These are phyloP conservation scores for Bombyx huttoni DNA, from an alignment of 2,888 invertebrate species.

Conservation along the genomic window DNA sequence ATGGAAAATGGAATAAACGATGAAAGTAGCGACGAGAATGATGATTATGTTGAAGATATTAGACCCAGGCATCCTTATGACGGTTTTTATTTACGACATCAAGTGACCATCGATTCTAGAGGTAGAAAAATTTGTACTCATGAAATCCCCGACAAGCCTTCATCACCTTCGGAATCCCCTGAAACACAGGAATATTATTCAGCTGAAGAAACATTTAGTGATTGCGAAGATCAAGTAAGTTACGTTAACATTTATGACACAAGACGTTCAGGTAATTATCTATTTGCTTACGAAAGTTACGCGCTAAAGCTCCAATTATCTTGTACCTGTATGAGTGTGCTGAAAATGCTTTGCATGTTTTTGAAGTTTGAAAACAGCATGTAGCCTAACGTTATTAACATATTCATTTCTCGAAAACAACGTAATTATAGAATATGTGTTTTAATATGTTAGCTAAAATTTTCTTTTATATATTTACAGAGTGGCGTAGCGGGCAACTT, in stretches of 20 bases:
- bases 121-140: slow-evolving; percentile 59
- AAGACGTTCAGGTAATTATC: not conserved
- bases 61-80: slow-evolving; percentile 65
- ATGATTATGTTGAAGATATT: slow-evolving; percentile 40
- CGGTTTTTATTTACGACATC: slow-evolving; percentile 59
- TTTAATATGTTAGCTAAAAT: not conserved
- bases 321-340: not conserved
- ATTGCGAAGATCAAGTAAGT: slow-evolving; percentile 47
- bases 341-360: slow-evolving; percentile 32
- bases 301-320: not conserved
- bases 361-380: slow-evolving; percentile 23
- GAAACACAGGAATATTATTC: slow-evolving; percentile 21
- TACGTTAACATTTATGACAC: slow-evolving; percentile 2
- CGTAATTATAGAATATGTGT: not conserved
- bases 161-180: slow-evolving; percentile 34
- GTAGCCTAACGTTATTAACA: slow-evolving; percentile 16
- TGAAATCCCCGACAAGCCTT: slow-evolving; percentile 48
- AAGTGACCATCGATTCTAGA: slow-evolving; percentile 41
- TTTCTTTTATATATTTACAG: slow-evolving; percentile 61
- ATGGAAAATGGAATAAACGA: slow-evolving; percentile 2
- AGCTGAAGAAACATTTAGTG: slow-evolving; percentile 23
- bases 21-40: slow-evolving; percentile 34
- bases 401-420: not conserved
- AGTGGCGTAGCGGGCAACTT: slow-evolving; percentile 89
- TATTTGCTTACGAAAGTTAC: not conserved